Evolutionary conservation across 2,797 vertebrate species (phyloP).

Genomic region (Acanthopagrus latus): DNA sequence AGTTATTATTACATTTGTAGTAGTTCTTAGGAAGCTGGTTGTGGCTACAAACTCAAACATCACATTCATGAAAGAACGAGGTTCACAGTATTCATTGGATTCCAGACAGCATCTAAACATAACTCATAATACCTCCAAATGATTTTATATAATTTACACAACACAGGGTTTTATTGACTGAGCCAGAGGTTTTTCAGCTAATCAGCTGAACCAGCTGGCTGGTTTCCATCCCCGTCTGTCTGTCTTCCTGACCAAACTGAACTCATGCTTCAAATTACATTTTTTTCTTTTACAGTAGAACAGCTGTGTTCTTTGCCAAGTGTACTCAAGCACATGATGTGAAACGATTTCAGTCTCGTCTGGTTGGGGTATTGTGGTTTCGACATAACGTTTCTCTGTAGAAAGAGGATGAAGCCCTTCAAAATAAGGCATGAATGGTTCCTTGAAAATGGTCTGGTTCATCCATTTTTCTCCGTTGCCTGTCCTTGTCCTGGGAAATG

Average conservation of each 20-base stretch:
- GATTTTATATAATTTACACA: slow-evolving; percentile 15
- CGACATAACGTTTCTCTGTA: slow-evolving; percentile 1
- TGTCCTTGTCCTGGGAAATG: background rate
- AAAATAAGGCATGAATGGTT: background rate
- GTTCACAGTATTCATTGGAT: background rate
- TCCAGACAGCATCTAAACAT: background rate
- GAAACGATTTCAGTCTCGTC: background rate
- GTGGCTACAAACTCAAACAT: background rate
- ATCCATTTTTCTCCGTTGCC: background rate
- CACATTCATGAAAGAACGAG: slow-evolving; percentile 9
- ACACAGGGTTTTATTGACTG: background rate
- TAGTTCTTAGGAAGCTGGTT: background rate
- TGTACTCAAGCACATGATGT: background rate
- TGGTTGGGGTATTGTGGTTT: background rate
- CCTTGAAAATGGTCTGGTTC: background rate
- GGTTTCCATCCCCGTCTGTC: background rate
- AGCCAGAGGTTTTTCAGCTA: background rate
- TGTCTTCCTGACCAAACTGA: slow-evolving; percentile 18
- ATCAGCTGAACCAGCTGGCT: background rate
- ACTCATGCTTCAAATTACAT: background rate
- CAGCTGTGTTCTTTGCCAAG: slow-evolving; percentile 18
- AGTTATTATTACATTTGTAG: too few species aligned
- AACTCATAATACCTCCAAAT: background rate
- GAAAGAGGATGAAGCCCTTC: background rate
- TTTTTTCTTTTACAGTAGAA: slow-evolving; percentile 9